These are phyloP conservation scores for Sebastes taczanowskii DNA, from an alignment of 2,797 vertebrate species.

Conservation along the genomic window DNA sequence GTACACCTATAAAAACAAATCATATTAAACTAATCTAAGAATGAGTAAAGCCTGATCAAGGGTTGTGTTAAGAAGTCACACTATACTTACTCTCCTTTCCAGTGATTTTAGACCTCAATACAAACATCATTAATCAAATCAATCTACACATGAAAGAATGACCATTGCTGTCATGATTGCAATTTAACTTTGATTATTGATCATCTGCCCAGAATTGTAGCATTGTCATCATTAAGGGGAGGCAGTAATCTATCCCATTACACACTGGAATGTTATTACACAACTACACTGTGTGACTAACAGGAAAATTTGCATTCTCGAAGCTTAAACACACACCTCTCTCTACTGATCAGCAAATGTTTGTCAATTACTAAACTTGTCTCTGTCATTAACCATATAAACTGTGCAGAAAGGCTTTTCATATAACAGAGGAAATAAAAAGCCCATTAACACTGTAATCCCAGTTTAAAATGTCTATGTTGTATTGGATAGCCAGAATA, in stretches of 20 bases:
- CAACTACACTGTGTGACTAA: slow-evolving; percentile 51
- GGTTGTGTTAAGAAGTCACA: neutral
- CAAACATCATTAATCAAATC: slow-evolving; percentile 6
- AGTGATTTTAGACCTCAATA: neutral
- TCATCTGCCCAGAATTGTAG: slow-evolving; percentile 22
- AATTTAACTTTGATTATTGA: slow-evolving; percentile 35
- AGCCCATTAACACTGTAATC: slow-evolving; percentile 14
- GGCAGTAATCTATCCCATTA: slow-evolving; percentile 45
- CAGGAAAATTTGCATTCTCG: slow-evolving; percentile 49
- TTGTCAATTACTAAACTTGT: slow-evolving; percentile 53
- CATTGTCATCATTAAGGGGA: slow-evolving; percentile 46
- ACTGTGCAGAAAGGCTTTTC: neutral
- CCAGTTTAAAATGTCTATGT: neutral
- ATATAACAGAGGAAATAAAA: slow-evolving; percentile 1
- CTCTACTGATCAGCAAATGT: slow-evolving; percentile 49
- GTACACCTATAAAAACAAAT: neutral
- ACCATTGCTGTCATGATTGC: neutral
- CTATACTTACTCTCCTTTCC: neutral
- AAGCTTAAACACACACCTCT: slow-evolving; percentile 34
- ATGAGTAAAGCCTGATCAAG: neutral
- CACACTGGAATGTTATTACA: slow-evolving; percentile 37
- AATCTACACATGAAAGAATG: slow-evolving; percentile 19
- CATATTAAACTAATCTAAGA: neutral
- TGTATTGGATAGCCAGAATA: neutral
- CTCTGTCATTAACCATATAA: slow-evolving; percentile 28